These are phyloP conservation scores for Autographa pulchrina DNA, from an alignment of 2,888 invertebrate genomes.

Conservation along the genomic window DNA sequence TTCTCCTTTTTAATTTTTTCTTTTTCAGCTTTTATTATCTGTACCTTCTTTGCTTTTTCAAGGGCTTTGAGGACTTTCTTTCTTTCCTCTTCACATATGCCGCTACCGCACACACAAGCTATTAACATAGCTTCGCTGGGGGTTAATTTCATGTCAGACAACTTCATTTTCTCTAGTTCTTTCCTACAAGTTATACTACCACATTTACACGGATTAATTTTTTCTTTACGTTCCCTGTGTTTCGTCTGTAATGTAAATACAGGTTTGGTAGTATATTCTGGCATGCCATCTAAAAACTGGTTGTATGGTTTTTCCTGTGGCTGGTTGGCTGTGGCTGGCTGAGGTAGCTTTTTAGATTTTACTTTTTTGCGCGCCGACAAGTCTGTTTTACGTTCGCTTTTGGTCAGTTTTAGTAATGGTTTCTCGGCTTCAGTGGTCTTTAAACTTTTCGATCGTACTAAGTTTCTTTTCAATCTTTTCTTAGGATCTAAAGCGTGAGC, in stretches of 20 bases:
- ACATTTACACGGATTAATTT: conserved; percentile 16
- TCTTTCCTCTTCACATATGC: conserved; percentile 31
- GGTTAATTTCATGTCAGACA: conserved; percentile 36
- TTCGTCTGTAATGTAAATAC: not conserved
- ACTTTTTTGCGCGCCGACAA: not conserved
- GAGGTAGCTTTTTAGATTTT: not conserved
- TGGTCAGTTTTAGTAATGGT: conserved; percentile 12
- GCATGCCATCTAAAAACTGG: conserved; percentile 19
- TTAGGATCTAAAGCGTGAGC: conserved; percentile 13
- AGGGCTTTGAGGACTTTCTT: conserved; percentile 28
- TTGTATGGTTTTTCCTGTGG: not conserved
- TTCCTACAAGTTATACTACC: conserved; percentile 34
- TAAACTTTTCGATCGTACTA: conserved; percentile 25
- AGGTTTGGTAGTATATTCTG: conserved; percentile 24
- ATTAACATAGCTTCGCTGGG: conserved; percentile 29
- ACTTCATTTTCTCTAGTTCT: conserved; percentile 9
- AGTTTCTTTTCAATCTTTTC: not conserved
- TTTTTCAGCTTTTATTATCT: conserved; percentile 3
- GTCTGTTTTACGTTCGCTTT: conserved; percentile 31
- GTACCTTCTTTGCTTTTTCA: conserved; percentile 28
- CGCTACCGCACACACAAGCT: conserved; percentile 39
- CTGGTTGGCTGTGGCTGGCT: not conserved
- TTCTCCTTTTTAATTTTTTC: not conserved
- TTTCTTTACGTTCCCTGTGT: not conserved
- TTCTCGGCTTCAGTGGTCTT: conserved; percentile 6